Evolutionary conservation across 2,113 vertebrate genomes (phyloP).

Genomic region (Turdus rufiventris): DNA sequence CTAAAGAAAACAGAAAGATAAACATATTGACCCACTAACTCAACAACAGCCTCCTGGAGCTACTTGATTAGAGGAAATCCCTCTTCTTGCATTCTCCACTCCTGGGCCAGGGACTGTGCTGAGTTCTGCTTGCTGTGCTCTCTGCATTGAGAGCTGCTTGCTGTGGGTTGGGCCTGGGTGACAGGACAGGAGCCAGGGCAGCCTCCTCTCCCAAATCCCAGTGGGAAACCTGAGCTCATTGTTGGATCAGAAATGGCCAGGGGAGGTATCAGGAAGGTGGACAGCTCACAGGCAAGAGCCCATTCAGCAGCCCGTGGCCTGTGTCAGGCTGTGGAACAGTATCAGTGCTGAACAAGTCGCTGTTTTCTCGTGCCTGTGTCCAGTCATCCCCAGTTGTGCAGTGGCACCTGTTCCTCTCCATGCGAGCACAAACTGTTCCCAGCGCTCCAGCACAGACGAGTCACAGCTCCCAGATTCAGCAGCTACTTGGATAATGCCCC

Average conservation of each 20-base stretch:
- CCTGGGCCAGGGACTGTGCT: background rate
- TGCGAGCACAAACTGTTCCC: slow-evolving; percentile 33
- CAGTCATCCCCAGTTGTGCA: background rate
- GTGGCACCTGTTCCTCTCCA: slow-evolving; percentile 15
- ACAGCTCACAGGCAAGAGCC: background rate
- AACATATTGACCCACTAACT: background rate
- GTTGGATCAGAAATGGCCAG: background rate
- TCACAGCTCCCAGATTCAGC: slow-evolving; percentile 2
- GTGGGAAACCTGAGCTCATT: background rate
- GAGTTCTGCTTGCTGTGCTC: background rate
- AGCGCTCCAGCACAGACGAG: background rate
- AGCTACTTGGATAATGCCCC: slow-evolving; percentile 26
- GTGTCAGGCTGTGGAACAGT: background rate
- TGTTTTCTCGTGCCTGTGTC: background rate
- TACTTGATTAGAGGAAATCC: background rate
- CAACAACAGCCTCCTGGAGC: background rate
- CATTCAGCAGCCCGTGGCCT: fast-evolving
- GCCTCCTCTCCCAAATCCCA: background rate
- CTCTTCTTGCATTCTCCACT: background rate
- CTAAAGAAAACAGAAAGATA: slow-evolving; percentile 17
- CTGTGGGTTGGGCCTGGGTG: background rate
- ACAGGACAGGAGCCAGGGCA: background rate
- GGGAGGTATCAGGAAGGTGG: background rate
- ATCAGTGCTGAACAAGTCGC: background rate
- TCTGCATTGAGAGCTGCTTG: background rate